phyloP scores from a whole-genome alignment of 1,140 invertebrate genomes.

The Aphaenogaster floridana region DNA sequence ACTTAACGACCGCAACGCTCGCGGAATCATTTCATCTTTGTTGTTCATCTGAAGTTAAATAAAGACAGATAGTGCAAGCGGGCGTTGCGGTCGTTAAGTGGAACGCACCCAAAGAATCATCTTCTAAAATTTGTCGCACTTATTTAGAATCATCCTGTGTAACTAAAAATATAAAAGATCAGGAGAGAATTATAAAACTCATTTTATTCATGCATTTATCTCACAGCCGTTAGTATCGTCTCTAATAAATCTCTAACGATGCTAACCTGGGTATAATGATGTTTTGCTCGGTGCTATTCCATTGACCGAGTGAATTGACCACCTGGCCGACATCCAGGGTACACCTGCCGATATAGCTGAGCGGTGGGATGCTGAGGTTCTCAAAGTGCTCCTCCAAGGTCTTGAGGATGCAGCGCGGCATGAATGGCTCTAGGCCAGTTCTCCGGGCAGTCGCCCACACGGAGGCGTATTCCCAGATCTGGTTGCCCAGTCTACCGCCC shows the following conservation, averaged over 20 bases:
- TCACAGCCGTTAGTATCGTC: neutral
- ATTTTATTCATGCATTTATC: slow-evolving; percentile 3
- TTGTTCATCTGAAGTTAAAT: no score
- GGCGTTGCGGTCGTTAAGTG: no score
- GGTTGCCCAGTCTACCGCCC: slow-evolving; percentile 89
- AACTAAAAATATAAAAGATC: neutral
- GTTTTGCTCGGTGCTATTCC: slow-evolving; percentile 88
- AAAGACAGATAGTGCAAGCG: no score
- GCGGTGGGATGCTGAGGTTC: slow-evolving; percentile 87
- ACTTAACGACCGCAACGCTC: no score
- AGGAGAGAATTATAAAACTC: neutral
- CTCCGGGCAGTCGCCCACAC: slow-evolving; percentile 88
- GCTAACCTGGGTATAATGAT: slow-evolving; percentile 87
- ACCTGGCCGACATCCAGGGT: slow-evolving; percentile 85
- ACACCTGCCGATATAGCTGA: slow-evolving; percentile 88
- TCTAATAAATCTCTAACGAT: neutral
- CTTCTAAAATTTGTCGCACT: no score
- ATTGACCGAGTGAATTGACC: slow-evolving; percentile 87
- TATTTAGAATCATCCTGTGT: no score
- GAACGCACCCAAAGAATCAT: no score
- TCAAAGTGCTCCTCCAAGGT: slow-evolving; percentile 88
- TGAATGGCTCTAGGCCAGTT: slow-evolving; percentile 88
- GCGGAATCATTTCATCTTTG: no score
- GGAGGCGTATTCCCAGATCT: slow-evolving; percentile 90
- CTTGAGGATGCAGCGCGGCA: slow-evolving; percentile 88